Evolutionary conservation across 2,113 vertebrate species (phyloP), one percentile per base, ranked within the genome.

Genomic region (Gorilla gorilla): DNA sequence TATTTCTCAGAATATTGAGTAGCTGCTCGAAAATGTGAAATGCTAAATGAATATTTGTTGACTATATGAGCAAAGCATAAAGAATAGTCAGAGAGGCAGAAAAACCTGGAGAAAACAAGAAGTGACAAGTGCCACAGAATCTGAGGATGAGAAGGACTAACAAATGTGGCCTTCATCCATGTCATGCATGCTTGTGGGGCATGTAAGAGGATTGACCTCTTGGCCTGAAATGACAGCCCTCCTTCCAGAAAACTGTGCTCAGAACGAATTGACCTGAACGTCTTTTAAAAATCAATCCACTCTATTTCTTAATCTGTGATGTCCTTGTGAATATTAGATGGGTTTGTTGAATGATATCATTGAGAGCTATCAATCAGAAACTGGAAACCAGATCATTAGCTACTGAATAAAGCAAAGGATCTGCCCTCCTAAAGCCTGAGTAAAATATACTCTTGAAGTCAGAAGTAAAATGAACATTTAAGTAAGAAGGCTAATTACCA

Each of bases 401-500:
- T 95, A 35, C 23, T 30, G 20, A 61, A 59, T 59, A 93, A 82
- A 83, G 35, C 45, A 86, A 82, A 94, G 5, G 27, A 70, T 91
- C 57, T 87, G 3, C 11, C 57, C 38, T 97, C 18, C 8, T 78
- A 93, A 96, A 97, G 35, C 9, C 40, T n/a, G 14, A 90, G 82
- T 64, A 43, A 64, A 59, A 45, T 32, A 81, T 93, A 87, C 2
- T 52, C 13, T 93, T 87, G 43, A 86, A 87, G 82, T 93, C 76
- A 97, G 22, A 84, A 85, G 14, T 45, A 55, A 27, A 90, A 66
- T 11, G 45, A 92, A 12, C 12, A 50, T 72, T 78, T 97, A 76
- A 84, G n/a, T 68, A 87, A 66, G 78, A 92, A 3, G 86, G 38
- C 40, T 90, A 91, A 85, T 94, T 87, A 82, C n/a, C n/a, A 88